These are phyloP conservation scores for Cepphus grylle DNA, from an alignment of 2,113 vertebrate genomes.

Conservation along the genomic window DNA sequence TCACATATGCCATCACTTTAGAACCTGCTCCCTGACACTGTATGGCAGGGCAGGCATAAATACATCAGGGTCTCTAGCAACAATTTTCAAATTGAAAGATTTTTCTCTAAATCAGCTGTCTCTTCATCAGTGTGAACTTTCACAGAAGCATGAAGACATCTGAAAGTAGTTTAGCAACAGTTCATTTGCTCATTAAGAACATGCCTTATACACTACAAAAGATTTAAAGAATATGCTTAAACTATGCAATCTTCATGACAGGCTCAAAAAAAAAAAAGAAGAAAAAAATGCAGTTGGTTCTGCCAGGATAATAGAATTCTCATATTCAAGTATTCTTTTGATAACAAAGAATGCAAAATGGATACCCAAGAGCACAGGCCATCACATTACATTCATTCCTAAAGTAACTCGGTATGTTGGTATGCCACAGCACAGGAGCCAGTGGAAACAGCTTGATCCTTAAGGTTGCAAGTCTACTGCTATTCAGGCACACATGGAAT, in stretches of 20 bases:
- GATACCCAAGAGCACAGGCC: neutral
- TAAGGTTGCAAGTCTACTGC: neutral
- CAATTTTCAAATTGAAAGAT: conserved; percentile 28
- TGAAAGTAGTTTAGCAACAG: conserved; percentile 46
- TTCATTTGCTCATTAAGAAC: conserved; percentile 44
- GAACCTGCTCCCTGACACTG: conserved; percentile 33
- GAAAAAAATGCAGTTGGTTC: neutral
- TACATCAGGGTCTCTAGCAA: neutral
- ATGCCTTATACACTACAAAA: neutral
- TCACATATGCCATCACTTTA: conserved; percentile 5
- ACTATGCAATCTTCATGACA: neutral
- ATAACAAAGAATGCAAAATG: neutral
- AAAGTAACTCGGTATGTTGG: neutral
- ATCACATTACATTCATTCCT: neutral
- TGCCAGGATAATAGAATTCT: neutral
- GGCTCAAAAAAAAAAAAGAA: neutral
- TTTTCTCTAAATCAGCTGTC: conserved; percentile 26
- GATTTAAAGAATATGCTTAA: neutral
- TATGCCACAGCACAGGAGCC: neutral
- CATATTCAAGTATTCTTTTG: neutral
- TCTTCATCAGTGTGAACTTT: conserved; percentile 6
- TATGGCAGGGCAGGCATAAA: neutral
- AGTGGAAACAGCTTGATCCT: neutral
- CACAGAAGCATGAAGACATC: conserved; percentile 13
- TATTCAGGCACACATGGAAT: neutral